Conservation (phyloP, 1,140 invertebrate species). For the Drosophila malerkotliana region DNA sequence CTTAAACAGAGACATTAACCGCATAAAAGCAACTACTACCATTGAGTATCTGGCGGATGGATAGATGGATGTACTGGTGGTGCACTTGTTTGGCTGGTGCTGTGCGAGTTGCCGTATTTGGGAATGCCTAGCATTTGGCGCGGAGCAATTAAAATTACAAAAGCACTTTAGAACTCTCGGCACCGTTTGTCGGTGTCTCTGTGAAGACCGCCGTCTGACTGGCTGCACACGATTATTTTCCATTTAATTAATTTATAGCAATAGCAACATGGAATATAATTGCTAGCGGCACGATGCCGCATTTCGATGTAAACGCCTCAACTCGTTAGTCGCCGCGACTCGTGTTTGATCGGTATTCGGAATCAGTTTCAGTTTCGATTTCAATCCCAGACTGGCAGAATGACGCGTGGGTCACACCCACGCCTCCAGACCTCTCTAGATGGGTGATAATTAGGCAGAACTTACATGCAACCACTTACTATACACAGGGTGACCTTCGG, state of each 20-base stretch:
- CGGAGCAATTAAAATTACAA: constrained; percentile 78
- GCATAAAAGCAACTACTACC: constrained; percentile 7
- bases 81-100: constrained; percentile 32
- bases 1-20: constrained; percentile 43
- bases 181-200: constrained; percentile 68
- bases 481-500: constrained; percentile 44
- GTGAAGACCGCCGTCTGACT: constrained; percentile 55
- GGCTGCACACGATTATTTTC: constrained; percentile 76
- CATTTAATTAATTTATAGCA: constrained; percentile 79
- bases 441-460: constrained; percentile 60
- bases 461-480: constrained; percentile 42
- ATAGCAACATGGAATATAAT: constrained; percentile 62
- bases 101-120: constrained; percentile 55
- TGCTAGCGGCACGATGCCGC: constrained; percentile 67
- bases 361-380: constrained; percentile 48
- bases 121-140: constrained; percentile 61
- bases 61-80: too few relatives aligned
- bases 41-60: too few relatives aligned
- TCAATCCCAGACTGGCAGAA: constrained; percentile 30
- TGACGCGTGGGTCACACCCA: constrained; percentile 67
- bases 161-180: constrained; percentile 69
- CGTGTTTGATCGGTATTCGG: not conserved
- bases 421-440: constrained; percentile 14
- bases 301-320: constrained; percentile 51
- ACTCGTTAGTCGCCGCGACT: constrained; percentile 42